Percentiles rank a stretch among this genome's conserved stretches.
phyloP scores from a whole-genome alignment of 2,113 vertebrate genomes.

The Grammomys dolichurus region DNA sequence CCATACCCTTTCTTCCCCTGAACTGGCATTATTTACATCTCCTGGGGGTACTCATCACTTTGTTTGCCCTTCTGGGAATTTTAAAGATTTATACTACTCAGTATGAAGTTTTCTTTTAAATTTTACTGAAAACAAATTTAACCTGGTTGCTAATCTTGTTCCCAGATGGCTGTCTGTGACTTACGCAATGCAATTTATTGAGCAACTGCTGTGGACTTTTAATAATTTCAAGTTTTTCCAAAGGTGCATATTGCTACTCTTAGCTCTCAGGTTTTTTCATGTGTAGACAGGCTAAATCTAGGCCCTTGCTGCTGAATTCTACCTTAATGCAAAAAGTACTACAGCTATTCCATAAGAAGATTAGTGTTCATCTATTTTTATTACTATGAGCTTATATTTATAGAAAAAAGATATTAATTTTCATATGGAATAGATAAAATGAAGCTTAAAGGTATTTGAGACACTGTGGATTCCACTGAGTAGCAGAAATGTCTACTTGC shows the following conservation, averaged over 20 bases:
- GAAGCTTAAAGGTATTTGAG: not conserved
- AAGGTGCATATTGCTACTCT: not conserved
- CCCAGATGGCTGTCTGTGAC: not conserved
- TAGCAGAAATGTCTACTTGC: not conserved
- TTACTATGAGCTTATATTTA: not conserved
- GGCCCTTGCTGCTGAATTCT: not conserved
- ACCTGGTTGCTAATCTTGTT: not conserved
- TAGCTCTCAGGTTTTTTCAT: not conserved
- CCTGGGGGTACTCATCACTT: not conserved
- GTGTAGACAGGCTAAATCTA: not conserved
- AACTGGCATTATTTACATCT: not conserved
- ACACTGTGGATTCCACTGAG: not conserved
- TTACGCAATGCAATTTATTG: not conserved
- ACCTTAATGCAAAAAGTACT: not conserved
- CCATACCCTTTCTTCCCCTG: not conserved
- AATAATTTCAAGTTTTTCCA: not conserved
- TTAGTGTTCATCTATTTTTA: constrained; percentile 14
- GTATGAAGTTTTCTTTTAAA: not conserved
- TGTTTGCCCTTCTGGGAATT: not conserved
- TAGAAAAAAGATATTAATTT: constrained; percentile 44
- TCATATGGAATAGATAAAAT: constrained; percentile 29
- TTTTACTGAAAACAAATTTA: not conserved
- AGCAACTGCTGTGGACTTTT: not conserved
- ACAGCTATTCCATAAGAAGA: not conserved
- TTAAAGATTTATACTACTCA: not conserved